These are phyloP conservation scores for Mesoligia furuncula DNA, from an alignment of 2,888 invertebrate genomes.

Conservation along the genomic window DNA sequence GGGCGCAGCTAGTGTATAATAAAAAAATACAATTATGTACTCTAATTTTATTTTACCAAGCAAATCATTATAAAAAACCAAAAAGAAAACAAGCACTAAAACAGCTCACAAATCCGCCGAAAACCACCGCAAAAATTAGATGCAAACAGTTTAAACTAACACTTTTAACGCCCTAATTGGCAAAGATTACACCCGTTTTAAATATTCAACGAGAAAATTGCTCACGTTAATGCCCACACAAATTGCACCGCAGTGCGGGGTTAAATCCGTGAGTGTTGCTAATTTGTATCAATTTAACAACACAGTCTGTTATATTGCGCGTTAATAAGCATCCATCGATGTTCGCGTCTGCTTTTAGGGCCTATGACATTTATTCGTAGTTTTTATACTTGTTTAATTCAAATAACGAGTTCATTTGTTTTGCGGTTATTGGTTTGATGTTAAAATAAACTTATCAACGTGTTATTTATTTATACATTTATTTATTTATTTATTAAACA, in stretches of 20 bases:
- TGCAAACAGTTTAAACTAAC: constrained; percentile 51
- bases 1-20: no score
- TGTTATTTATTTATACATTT: no score
- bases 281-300: constrained; percentile 65
- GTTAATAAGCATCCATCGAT: constrained; percentile 50
- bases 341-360: constrained; percentile 4
- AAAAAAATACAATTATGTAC: not conserved
- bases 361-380: not conserved
- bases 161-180: constrained; percentile 60
- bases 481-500: no score
- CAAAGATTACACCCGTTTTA: constrained; percentile 59
- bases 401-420: not conserved
- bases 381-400: not conserved
- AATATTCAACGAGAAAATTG: constrained; percentile 65
- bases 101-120: constrained; percentile 12
- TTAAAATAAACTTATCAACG: not conserved
- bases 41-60: not conserved
- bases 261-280: constrained; percentile 61
- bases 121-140: constrained; percentile 53
- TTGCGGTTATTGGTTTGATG: not conserved
- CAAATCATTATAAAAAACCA: constrained; percentile 8
- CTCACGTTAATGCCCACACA: constrained; percentile 61
- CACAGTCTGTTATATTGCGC: constrained; percentile 35
- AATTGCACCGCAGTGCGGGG: constrained; percentile 63
- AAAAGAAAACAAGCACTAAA: not conserved